Conservation (phyloP, 1,140 invertebrate genomes). For the Pentalonia nigronervosa region DNA sequence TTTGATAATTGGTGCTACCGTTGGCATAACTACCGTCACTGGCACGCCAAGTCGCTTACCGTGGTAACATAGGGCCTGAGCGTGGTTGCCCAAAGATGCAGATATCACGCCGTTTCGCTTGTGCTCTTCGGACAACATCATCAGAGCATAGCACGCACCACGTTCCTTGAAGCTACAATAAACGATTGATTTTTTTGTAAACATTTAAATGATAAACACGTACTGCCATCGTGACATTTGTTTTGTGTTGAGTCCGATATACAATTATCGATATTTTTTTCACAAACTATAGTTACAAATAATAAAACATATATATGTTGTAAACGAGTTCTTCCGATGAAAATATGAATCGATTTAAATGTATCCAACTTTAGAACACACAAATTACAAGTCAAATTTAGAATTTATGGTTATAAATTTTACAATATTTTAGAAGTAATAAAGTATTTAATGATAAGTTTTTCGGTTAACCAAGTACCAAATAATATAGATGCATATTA, state of each 20-base stretch:
- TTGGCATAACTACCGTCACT: slow-evolving; percentile 93
- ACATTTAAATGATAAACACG: not conserved
- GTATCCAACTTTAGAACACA: not conserved
- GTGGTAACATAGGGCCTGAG: slow-evolving; percentile 87
- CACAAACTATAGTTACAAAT: too few relatives aligned
- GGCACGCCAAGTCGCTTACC: slow-evolving; percentile 81
- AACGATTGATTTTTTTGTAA: not conserved
- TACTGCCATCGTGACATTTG: too few relatives aligned
- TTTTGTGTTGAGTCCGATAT: too few relatives aligned
- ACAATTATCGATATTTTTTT: too few relatives aligned
- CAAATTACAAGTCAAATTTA: not conserved
- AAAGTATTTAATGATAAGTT: too few relatives aligned
- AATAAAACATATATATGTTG: not conserved
- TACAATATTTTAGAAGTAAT: too few relatives aligned
- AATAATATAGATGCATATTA: too few relatives aligned
- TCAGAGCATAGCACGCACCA: slow-evolving; percentile 84
- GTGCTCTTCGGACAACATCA: slow-evolving; percentile 77
- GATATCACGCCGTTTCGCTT: slow-evolving; percentile 84
- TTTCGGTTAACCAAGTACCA: too few relatives aligned
- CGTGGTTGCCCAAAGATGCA: slow-evolving; percentile 92
- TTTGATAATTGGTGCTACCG: slow-evolving; percentile 92
- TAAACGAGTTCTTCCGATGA: not conserved
- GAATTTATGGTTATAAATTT: not conserved
- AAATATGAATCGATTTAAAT: not conserved
- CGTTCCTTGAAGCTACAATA: slow-evolving; percentile 86